phyloP scores from a whole-genome alignment of 1,140 invertebrate genomes.

The Gryllus bimaculatus region DNA sequence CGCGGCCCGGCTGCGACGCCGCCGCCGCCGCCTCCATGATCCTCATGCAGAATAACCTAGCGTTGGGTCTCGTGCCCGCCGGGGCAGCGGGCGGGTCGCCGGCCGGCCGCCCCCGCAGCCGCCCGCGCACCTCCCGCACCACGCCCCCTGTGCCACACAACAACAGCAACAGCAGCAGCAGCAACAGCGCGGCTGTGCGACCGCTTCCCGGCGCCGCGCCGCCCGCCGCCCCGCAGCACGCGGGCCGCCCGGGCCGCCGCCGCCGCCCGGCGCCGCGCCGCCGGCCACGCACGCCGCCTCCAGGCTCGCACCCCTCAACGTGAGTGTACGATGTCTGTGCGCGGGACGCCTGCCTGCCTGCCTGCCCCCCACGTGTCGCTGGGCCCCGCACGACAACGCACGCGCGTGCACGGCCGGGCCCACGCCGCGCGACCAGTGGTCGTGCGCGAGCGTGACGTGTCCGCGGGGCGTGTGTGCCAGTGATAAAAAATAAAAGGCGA shows the following conservation, averaged over 20 bases:
- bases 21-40: slow-evolving; percentile 11
- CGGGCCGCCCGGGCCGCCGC: slow-evolving; percentile 7
- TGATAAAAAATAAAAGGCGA: no score
- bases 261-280: neutral
- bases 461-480: no score
- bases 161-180: neutral
- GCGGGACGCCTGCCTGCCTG: no score
- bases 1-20: neutral
- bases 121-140: slow-evolving; percentile 5
- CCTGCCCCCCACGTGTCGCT: no score
- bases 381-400: no score
- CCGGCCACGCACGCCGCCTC: neutral
- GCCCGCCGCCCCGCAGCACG: neutral
- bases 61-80: slow-evolving; percentile 15
- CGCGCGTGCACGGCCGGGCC: no score
- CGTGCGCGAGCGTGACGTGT: no score
- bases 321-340: slow-evolving; percentile 11
- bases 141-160: neutral
- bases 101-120: neutral
- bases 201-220: neutral
- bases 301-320: slow-evolving; percentile 17
- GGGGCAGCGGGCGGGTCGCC: neutral
- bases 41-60: slow-evolving; percentile 16
- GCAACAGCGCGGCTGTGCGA: neutral
- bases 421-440: no score